Percentiles rank a stretch among this genome's conserved stretches.
Conservation (phyloP, 2,113 vertebrate genomes). For the Crotalus horridus region DNA sequence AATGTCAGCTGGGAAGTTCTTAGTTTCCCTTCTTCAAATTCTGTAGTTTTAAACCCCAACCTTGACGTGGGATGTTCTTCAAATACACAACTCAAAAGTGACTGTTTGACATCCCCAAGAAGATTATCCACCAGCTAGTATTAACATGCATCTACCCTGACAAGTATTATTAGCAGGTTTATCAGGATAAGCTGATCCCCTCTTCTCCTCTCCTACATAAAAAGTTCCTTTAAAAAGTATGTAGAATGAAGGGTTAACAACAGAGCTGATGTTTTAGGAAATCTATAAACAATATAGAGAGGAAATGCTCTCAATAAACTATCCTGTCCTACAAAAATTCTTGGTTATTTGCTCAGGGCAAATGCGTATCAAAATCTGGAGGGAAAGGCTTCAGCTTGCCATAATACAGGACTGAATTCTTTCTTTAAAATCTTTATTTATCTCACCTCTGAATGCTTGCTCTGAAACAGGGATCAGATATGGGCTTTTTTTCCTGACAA, state of each 20-base stretch:
- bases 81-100: neutral
- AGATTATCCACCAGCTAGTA: neutral
- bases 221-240: neutral
- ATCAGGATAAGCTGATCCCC: neutral
- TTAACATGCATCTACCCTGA: neutral
- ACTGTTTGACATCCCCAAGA: neutral
- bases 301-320: neutral
- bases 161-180: neutral
- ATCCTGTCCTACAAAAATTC: neutral
- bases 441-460: neutral
- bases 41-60: neutral
- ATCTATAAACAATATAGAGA: neutral
- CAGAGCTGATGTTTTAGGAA: neutral
- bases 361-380: neutral
- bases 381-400: neutral
- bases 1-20: neutral
- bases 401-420: neutral
- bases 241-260: neutral
- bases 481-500: neutral
- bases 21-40: neutral
- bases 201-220: neutral
- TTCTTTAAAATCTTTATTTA: neutral
- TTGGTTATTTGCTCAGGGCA: neutral
- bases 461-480: neutral
- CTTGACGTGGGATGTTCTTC: neutral